A percentile compares a stretch with the other conserved stretches of the same genome.
Conservation (phyloP, 2,113 vertebrate species). For the Phoenicopterus ruber region DNA sequence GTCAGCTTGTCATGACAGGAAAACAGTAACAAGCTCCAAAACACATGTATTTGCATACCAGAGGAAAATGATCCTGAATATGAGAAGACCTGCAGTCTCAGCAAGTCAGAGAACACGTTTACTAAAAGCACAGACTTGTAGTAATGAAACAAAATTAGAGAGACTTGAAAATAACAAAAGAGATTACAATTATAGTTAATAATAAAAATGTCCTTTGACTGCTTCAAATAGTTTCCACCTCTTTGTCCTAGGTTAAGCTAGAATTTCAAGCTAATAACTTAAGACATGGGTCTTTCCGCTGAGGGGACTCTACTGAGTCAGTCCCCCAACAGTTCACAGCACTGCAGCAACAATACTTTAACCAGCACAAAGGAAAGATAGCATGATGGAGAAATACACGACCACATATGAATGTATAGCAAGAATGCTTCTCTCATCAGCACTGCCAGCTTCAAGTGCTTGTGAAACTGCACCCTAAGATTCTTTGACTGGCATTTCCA, state of each 20-base stretch:
- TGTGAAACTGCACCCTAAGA: not conserved
- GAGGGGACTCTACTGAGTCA: not conserved
- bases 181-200: not conserved
- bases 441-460: not conserved
- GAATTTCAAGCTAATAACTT: not conserved
- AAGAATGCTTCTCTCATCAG: not conserved
- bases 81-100: not conserved
- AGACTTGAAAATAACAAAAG: not conserved
- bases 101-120: not conserved
- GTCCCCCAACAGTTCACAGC: not conserved
- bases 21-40: not conserved
- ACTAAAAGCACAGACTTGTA: not conserved
- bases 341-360: not conserved
- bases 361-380: not conserved
- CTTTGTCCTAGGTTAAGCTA: not conserved
- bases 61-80: not conserved
- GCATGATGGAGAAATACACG: not conserved
- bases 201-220: not conserved
- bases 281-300: not conserved
- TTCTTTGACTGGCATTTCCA: not conserved
- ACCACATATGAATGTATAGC: not conserved
- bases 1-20: not conserved
- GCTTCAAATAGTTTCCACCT: not conserved
- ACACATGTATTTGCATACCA: not conserved
- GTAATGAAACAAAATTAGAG: not conserved